phyloP scores from a whole-genome alignment of 2,888 invertebrate species.

The Branchipolynoe longqiensis region DNA sequence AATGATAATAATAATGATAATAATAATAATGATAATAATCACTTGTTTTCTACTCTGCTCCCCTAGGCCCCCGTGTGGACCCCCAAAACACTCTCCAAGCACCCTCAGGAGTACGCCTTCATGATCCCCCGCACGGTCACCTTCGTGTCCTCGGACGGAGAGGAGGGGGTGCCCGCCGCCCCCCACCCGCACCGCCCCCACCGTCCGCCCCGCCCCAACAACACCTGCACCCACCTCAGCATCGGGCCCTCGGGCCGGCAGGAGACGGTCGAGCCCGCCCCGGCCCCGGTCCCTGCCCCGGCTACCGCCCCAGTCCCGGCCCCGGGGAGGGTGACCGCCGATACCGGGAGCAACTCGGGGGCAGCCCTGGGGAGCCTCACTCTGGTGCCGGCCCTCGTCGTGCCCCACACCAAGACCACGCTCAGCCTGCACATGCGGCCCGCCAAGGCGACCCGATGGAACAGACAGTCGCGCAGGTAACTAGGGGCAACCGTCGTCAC shows the following conservation, averaged over 20 bases:
- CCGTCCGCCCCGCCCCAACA: neutral
- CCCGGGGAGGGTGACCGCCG: neutral
- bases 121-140: constrained; percentile 47
- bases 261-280: neutral
- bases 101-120: constrained; percentile 45
- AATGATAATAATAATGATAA: neutral
- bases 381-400: too few species aligned
- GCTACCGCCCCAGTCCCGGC: neutral
- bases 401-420: neutral
- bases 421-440: constrained; percentile 17
- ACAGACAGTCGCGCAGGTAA: constrained; percentile 4
- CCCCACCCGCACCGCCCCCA: neutral
- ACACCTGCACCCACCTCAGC: neutral
- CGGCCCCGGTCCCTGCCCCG: neutral
- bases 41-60: neutral
- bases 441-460: neutral
- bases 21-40: neutral
- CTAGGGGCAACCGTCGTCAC: too few species aligned
- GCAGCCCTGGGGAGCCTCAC: neutral
- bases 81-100: neutral
- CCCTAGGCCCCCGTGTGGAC: neutral
- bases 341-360: neutral
- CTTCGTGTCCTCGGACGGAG: constrained; percentile 36
- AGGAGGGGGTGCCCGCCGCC: neutral
- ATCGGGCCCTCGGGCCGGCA: neutral